Conservation (phyloP, 2,888 invertebrate species). For the Himalopsyche tibetana region DNA sequence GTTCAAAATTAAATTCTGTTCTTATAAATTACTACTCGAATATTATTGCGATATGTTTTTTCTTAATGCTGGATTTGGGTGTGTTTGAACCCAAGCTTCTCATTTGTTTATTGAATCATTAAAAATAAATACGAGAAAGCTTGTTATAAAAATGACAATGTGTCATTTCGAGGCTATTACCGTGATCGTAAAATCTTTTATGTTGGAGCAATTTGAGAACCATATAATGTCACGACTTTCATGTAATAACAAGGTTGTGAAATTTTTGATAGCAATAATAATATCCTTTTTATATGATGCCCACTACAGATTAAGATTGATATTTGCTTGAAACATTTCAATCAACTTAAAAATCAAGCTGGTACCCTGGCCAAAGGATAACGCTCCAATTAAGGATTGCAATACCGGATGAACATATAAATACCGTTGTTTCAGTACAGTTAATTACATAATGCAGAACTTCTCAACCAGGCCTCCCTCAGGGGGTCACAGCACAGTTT, state of each 20-base stretch:
- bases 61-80: too few relatives aligned
- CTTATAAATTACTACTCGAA: too few relatives aligned
- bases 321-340: neutral
- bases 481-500: too few relatives aligned
- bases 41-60: too few relatives aligned
- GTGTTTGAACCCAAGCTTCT: too few relatives aligned
- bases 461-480: too few relatives aligned
- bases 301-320: neutral
- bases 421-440: too few relatives aligned
- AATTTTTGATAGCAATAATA: neutral
- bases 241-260: neutral
- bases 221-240: neutral
- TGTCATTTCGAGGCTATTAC: neutral
- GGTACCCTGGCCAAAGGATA: too few relatives aligned
- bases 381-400: too few relatives aligned
- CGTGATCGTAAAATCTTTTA: conserved; percentile 7
- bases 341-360: neutral
- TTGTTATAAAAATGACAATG: conserved; percentile 16
- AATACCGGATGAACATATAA: too few relatives aligned
- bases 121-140: neutral
- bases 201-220: neutral
- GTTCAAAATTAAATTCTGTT: too few relatives aligned
- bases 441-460: too few relatives aligned
- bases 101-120: conserved; percentile 18
- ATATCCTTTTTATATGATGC: neutral